phyloP scores from a whole-genome alignment of 2,797 vertebrate species.

The Rhynchonycteris naso region DNA sequence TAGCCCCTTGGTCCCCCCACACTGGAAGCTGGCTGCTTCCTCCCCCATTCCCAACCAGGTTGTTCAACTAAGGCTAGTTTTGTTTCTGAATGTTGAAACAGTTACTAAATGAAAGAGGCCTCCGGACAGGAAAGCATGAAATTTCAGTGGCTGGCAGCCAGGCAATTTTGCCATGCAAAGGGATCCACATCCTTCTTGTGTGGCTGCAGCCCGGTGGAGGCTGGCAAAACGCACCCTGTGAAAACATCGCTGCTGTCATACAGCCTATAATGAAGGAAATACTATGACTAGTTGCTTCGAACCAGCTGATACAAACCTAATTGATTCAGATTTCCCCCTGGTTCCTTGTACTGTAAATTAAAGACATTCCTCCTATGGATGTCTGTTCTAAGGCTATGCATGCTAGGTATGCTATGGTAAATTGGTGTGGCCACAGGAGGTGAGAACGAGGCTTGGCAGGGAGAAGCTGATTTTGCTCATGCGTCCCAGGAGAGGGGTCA shows the following conservation, averaged over 20 bases:
- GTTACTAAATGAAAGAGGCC: slow-evolving; percentile 59
- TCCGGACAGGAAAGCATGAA: slow-evolving; percentile 60
- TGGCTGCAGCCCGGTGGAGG: neutral
- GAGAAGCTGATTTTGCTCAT: neutral
- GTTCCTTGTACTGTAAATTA: neutral
- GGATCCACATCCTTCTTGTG: slow-evolving; percentile 56
- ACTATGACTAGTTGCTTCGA: neutral
- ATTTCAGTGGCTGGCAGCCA: slow-evolving; percentile 61
- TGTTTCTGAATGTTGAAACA: slow-evolving; percentile 55
- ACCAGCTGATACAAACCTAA: neutral
- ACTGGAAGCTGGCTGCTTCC: neutral
- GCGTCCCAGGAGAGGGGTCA: neutral
- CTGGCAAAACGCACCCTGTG: neutral
- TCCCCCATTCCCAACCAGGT: neutral
- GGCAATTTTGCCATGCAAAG: neutral
- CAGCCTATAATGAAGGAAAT: neutral
- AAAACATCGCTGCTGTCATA: neutral
- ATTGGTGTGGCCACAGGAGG: neutral
- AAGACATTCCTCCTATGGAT: neutral
- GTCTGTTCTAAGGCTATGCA: neutral
- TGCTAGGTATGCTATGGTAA: neutral
- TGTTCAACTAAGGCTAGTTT: slow-evolving; percentile 32
- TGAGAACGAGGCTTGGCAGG: neutral
- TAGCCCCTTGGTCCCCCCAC: neutral
- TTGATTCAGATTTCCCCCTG: neutral